These are phyloP conservation scores for Euproctis similis DNA, from an alignment of 2,888 invertebrate genomes.

Conservation along the genomic window DNA sequence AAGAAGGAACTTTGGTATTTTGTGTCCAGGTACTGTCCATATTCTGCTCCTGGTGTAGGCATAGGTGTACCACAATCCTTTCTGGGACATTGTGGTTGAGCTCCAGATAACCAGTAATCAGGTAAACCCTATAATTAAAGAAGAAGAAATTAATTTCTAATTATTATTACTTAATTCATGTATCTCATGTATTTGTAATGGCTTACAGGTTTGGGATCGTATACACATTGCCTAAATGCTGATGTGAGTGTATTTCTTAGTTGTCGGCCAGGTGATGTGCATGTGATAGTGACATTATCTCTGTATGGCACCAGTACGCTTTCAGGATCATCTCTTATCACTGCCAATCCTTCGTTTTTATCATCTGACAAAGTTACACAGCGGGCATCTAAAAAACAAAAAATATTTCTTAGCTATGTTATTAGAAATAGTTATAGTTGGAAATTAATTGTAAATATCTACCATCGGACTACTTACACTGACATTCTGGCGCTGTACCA, in stretches of 20 bases:
- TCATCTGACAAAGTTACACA: slow-evolving; percentile 93
- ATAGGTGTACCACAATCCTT: slow-evolving; percentile 94
- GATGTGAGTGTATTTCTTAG: slow-evolving; percentile 88
- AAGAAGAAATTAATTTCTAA: background rate
- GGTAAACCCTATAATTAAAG: slow-evolving; percentile 80
- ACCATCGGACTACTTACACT: slow-evolving; percentile 85
- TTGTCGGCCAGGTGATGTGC: slow-evolving; percentile 85
- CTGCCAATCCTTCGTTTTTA: slow-evolving; percentile 88
- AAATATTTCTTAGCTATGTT: no score
- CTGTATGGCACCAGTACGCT: slow-evolving; percentile 91
- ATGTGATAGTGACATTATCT: slow-evolving; percentile 91
- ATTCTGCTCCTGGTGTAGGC: slow-evolving; percentile 94
- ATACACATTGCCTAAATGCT: slow-evolving; percentile 94
- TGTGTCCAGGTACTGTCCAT: slow-evolving; percentile 90
- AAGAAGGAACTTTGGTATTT: slow-evolving; percentile 95
- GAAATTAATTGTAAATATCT: no score
- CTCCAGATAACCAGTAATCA: slow-evolving; percentile 93
- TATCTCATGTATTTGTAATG: background rate
- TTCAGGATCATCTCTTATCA: slow-evolving; percentile 86
- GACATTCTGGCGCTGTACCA: slow-evolving; percentile 93
- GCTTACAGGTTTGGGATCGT: slow-evolving; percentile 89
- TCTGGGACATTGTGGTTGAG: slow-evolving; percentile 89
- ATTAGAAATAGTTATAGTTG: no score
- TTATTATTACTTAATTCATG: background rate
- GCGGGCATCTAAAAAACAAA: slow-evolving; percentile 81